Evolutionary conservation across 2,888 invertebrate genomes (phyloP), one percentile per base, ranked within the genome.

Genomic region (Agrochola lychnidis): DNA sequence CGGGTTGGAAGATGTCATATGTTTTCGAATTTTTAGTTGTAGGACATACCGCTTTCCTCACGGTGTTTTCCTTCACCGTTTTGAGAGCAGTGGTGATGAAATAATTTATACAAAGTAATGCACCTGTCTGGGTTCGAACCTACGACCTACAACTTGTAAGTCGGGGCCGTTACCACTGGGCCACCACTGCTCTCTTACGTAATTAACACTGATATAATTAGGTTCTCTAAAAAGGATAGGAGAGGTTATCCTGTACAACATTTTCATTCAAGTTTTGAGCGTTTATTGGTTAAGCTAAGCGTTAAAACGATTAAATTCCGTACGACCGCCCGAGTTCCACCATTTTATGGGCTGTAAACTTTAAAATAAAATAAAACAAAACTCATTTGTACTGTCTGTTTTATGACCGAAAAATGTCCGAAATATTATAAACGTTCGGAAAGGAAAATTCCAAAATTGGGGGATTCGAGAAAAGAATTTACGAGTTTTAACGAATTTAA

Each of bases 341-440:
- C 76, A 77, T 82, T 90, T 90, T 90, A 90, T 89, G 80, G 82
- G 86, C 88, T 87, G 87, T 88, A 87, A 87, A 89, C 84, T 88
- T 87, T 87, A 86, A 83, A 89, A 88, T 87, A 86, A 83, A 89
- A 88, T 88, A 87, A 89, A 84, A 86, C 89, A 88, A 88, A 87
- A 83, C 88, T 88, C 87, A 86, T 87, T 86, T 85, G 78, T 69
- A 70, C 73, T 76, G 87, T 73, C 84, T 78, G 76, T 82, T 88
- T 87, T 85, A 87, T 85, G 77, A 69, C 40, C 66, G 68, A 70
- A 83, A 80, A 85, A 82, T 78, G 67, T 70, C 68, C 42, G 30
- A 80, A 85, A 80, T 77, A 76, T 82, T 76, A 76, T 64, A 62
- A 67, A 75, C 48, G 19, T 83, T 81, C 42, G 75, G 40, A 69